Percentiles rank a stretch among this genome's conserved stretches.
These are phyloP conservation scores for Mastacembelus armatus DNA, from an alignment of 2,797 vertebrate species.

Conservation along the genomic window DNA sequence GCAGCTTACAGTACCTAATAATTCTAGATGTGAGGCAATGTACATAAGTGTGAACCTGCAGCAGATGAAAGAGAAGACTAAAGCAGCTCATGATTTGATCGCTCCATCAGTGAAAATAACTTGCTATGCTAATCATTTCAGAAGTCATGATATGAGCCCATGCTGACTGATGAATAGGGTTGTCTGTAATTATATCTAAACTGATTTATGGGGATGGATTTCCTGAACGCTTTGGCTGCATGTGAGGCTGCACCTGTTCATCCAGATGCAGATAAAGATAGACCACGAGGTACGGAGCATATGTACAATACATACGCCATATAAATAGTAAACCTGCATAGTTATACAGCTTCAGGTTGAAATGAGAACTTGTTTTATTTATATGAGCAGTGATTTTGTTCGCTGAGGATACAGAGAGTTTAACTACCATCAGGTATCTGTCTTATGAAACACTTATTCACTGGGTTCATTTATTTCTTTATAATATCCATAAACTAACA, in stretches of 20 bases:
- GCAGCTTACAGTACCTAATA: constrained; percentile 7
- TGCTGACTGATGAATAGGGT: constrained; percentile 71
- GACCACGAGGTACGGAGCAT: constrained; percentile 66
- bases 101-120: constrained; percentile 71
- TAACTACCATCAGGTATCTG: too few species aligned
- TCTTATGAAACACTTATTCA: background rate
- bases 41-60: constrained; percentile 5
- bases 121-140: constrained; percentile 76
- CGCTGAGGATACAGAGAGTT: background rate
- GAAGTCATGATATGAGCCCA: constrained; percentile 63
- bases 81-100: constrained; percentile 50
- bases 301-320: constrained; percentile 52
- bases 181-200: constrained; percentile 81
- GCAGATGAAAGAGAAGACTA: constrained; percentile 51
- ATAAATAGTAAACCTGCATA: constrained; percentile 58
- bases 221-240: constrained; percentile 61
- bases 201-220: constrained; percentile 78
- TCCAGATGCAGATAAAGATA: constrained; percentile 73
- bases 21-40: constrained; percentile 22
- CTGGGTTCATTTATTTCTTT: background rate
- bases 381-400: background rate
- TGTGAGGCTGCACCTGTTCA: constrained; percentile 76
- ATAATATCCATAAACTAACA: constrained; percentile 12
- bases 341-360: constrained; percentile 28
- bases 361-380: background rate